Conservation (phyloP, 2,797 vertebrate species). For the Anisognathus igniventris region DNA sequence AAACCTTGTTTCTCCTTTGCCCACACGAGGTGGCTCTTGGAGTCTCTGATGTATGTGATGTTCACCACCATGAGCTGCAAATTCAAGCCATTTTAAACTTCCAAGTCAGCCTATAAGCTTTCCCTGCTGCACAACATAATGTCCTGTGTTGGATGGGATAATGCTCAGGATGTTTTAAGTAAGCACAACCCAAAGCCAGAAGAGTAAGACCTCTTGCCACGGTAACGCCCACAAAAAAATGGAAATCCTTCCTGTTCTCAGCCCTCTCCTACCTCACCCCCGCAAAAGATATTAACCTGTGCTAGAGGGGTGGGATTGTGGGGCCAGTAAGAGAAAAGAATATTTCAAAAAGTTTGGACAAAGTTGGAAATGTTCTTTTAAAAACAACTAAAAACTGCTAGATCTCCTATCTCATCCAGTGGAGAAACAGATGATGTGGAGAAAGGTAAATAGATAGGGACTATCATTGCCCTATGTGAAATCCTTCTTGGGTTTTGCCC, state of each 20-base stretch:
- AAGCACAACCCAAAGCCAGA: background rate
- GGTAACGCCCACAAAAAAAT: background rate
- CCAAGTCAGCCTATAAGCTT: background rate
- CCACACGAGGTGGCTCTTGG: background rate
- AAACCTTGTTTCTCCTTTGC: background rate
- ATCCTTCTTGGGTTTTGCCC: background rate
- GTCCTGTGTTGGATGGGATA: accelerated
- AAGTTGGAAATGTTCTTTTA: background rate
- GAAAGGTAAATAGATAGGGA: background rate
- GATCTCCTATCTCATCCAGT: background rate
- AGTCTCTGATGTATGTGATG: background rate
- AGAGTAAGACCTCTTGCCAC: background rate
- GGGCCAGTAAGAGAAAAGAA: background rate
- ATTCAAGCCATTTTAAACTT: background rate
- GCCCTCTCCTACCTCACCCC: background rate
- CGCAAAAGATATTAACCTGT: background rate
- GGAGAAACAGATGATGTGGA: background rate
- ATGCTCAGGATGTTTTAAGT: background rate
- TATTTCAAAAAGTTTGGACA: background rate
- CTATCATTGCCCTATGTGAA: background rate
- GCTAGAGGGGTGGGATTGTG: background rate
- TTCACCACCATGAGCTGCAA: background rate
- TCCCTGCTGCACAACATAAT: background rate
- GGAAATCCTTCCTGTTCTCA: background rate
- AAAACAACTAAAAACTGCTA: background rate